Evolutionary conservation across 2,113 vertebrate genomes (phyloP).

Genomic region (Taurulus bubalis): DNA sequence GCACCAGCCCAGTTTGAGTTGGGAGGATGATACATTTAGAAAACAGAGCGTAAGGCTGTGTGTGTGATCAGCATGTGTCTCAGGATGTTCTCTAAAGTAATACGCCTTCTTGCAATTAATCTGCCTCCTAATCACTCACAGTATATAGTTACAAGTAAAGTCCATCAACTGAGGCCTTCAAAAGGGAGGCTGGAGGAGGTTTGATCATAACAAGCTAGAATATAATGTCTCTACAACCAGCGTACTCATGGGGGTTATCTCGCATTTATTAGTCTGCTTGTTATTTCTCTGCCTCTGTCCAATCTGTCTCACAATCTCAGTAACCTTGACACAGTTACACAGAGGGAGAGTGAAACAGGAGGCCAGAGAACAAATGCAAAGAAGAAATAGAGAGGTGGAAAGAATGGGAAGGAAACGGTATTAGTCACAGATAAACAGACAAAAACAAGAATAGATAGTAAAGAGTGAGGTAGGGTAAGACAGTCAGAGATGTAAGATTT

Average conservation of each 20-base stretch:
- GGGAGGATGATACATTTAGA: conserved; percentile 5
- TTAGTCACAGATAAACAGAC: conserved; percentile 13
- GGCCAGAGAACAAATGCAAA: conserved; percentile 47
- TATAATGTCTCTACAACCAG: conserved; percentile 48
- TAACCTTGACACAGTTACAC: conserved; percentile 67
- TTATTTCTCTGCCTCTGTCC: conserved; percentile 50
- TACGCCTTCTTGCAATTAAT: conserved; percentile 53
- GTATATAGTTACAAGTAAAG: conserved; percentile 28
- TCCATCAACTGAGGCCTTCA: conserved; percentile 31
- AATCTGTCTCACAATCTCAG: conserved; percentile 39
- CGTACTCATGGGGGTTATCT: conserved; percentile 50
- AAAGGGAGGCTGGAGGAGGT: conserved; percentile 23
- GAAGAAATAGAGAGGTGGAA: conserved; percentile 32
- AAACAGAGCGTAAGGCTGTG: conserved; percentile 22
- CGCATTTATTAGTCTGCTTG: conserved; percentile 72
- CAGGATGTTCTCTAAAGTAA: conserved; percentile 44
- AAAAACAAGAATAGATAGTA: conserved; percentile 12
- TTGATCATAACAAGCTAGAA: conserved; percentile 60
- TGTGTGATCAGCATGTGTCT: conserved; percentile 46
- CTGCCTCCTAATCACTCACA: conserved; percentile 52
- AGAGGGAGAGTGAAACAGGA: conserved; percentile 17
- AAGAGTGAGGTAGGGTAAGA: conserved; percentile 15
- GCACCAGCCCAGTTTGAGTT: neutral
- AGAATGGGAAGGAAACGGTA: neutral
- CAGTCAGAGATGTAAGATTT: conserved; percentile 1